These are phyloP conservation scores for Lineus longissimus DNA, from an alignment of 1,140 invertebrate genomes.

Conservation along the genomic window DNA sequence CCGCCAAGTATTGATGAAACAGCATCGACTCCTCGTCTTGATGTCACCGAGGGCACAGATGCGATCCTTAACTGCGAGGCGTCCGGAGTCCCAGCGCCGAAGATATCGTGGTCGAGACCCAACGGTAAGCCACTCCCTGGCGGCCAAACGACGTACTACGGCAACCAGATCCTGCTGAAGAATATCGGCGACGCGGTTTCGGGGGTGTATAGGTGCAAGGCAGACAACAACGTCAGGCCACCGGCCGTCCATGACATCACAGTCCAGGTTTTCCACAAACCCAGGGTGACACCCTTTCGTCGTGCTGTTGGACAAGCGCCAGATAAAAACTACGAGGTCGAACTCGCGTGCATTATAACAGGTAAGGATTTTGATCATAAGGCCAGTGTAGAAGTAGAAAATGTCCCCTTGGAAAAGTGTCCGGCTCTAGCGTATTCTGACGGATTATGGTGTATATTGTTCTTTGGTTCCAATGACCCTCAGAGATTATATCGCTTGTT, in stretches of 20 bases:
- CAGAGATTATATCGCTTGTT: no score
- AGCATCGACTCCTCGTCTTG: constrained; percentile 13
- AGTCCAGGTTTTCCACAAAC: neutral
- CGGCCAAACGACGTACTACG: neutral
- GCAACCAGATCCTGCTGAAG: neutral
- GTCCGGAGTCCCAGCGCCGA: constrained; percentile 17
- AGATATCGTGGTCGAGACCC: constrained; percentile 22
- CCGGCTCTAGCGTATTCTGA: no score
- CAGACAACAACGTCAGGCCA: neutral
- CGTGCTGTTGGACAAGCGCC: neutral
- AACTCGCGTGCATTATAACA: neutral
- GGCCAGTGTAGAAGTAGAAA: neutral
- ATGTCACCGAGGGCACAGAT: constrained; percentile 15
- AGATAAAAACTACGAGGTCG: constrained; percentile 1
- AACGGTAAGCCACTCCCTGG: constrained; percentile 19
- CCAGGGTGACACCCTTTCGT: neutral
- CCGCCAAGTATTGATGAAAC: constrained; percentile 19
- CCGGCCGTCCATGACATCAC: neutral
- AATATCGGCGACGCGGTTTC: neutral
- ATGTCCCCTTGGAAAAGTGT: no score
- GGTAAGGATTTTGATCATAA: neutral
- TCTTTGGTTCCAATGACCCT: no score
- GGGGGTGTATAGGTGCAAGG: neutral
- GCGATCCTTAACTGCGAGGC: constrained; percentile 13
- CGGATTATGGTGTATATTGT: no score